Evolutionary conservation across 2,888 invertebrate species (phyloP).

Genomic region (Stratiomys singularior): DNA sequence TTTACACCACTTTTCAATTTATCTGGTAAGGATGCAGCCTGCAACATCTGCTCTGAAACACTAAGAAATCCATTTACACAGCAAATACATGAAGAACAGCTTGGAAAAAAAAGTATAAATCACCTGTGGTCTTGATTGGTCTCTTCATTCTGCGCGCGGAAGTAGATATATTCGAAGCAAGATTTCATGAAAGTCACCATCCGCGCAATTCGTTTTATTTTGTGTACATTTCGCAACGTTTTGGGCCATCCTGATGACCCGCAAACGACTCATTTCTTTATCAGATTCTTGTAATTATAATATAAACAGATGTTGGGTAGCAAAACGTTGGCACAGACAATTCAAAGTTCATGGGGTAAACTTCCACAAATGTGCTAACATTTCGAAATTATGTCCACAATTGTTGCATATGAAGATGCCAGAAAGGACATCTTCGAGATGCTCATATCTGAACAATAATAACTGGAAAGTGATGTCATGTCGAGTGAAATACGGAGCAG

Average conservation of each 20-base stretch:
- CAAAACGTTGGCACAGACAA: background rate
- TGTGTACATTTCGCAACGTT: constrained; percentile 1
- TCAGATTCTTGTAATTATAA: constrained; percentile 52
- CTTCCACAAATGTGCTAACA: background rate
- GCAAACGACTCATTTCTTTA: constrained; percentile 51
- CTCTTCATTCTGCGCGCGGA: background rate
- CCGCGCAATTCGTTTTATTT: constrained; percentile 33
- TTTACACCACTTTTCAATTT: too few species aligned
- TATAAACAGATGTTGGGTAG: constrained; percentile 41
- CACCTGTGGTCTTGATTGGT: constrained; percentile 18
- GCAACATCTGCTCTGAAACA: constrained; percentile 18
- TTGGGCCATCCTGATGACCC: constrained; percentile 48
- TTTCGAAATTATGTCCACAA: background rate
- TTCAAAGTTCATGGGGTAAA: background rate
- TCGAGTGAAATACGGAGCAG: background rate
- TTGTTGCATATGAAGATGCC: too few species aligned
- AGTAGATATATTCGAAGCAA: background rate
- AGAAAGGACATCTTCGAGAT: too few species aligned
- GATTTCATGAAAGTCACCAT: constrained; percentile 17
- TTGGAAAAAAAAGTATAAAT: constrained; percentile 23
- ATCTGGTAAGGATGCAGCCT: background rate
- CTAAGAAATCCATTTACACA: constrained; percentile 3
- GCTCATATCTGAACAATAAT: too few species aligned
- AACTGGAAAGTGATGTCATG: background rate
- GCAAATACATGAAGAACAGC: background rate